phyloP scores from a whole-genome alignment of 2,797 vertebrate genomes.

The Pseudocheirus occidentalis region DNA sequence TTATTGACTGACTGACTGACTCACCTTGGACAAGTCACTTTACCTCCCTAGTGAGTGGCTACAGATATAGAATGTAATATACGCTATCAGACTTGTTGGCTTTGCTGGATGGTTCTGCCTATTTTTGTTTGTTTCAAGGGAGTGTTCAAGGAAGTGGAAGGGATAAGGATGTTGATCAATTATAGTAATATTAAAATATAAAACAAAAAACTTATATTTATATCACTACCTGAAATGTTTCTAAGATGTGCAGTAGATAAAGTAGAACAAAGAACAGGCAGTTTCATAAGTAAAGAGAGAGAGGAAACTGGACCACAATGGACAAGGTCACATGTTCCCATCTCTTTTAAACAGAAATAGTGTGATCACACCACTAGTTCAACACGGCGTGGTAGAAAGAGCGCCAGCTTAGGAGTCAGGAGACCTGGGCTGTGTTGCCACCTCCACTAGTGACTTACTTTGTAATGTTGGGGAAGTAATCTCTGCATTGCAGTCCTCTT shows the following conservation, averaged over 20 bases:
- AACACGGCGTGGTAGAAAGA: constrained; percentile 20
- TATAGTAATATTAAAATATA: neutral
- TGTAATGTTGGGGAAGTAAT: constrained; percentile 29
- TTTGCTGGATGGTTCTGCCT: neutral
- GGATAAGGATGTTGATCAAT: neutral
- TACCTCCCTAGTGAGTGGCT: neutral
- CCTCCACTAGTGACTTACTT: constrained; percentile 23
- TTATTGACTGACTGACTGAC: neutral
- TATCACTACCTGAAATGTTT: neutral
- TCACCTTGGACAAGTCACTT: neutral
- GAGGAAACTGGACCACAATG: neutral
- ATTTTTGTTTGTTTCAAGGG: neutral
- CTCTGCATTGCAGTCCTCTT: constrained; percentile 35
- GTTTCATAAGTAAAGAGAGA: neutral
- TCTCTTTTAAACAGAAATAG: neutral
- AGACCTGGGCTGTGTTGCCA: constrained; percentile 33
- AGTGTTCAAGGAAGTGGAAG: neutral
- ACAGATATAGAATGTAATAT: neutral
- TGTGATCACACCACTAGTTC: constrained; percentile 48
- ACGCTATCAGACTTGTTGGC: neutral
- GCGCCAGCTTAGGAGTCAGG: constrained; percentile 30
- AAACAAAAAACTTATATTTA: neutral
- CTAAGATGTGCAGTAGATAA: neutral
- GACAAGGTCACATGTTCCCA: neutral
- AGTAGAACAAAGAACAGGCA: neutral